These are phyloP conservation scores for Rhinichthys klamathensis DNA, from an alignment of 2,113 vertebrate species.

Conservation along the genomic window DNA sequence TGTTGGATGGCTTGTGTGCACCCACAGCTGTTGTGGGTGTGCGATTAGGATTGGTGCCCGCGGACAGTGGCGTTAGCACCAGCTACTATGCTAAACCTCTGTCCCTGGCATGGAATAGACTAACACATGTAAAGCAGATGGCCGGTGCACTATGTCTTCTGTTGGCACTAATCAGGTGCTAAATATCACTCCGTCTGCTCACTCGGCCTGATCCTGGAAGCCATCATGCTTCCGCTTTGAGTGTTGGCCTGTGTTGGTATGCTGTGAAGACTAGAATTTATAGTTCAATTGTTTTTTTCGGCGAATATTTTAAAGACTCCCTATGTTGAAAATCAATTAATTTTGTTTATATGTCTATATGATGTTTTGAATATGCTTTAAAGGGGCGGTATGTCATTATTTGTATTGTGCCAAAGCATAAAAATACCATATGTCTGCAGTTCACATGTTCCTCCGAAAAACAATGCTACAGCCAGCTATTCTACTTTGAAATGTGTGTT, in stretches of 20 bases:
- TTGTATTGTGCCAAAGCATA: no score
- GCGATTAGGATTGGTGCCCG: slow-evolving; percentile 51
- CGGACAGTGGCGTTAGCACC: slow-evolving; percentile 29
- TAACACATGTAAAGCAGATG: slow-evolving; percentile 74
- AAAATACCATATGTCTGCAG: no score
- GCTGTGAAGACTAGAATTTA: not conserved
- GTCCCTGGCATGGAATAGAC: slow-evolving; percentile 65
- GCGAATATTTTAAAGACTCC: no score
- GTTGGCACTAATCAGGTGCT: slow-evolving; percentile 69
- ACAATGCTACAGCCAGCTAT: no score
- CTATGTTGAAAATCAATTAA: no score
- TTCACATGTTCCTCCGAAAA: no score
- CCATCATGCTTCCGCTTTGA: not conserved
- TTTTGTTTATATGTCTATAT: no score
- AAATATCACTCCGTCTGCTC: slow-evolving; percentile 69
- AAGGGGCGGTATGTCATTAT: no score
- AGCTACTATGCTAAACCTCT: slow-evolving; percentile 48
- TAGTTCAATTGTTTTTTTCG: not conserved
- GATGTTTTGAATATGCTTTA: no score
- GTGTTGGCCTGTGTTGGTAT: not conserved
- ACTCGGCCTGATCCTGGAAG: slow-evolving; percentile 12
- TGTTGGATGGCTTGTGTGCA: slow-evolving; percentile 41
- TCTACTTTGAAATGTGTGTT: no score
- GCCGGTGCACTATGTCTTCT: slow-evolving; percentile 62
- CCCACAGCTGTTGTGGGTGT: slow-evolving; percentile 41